Evolutionary conservation across 2,797 vertebrate species (phyloP).

Genomic region (Hippopotamyrus pictus): DNA sequence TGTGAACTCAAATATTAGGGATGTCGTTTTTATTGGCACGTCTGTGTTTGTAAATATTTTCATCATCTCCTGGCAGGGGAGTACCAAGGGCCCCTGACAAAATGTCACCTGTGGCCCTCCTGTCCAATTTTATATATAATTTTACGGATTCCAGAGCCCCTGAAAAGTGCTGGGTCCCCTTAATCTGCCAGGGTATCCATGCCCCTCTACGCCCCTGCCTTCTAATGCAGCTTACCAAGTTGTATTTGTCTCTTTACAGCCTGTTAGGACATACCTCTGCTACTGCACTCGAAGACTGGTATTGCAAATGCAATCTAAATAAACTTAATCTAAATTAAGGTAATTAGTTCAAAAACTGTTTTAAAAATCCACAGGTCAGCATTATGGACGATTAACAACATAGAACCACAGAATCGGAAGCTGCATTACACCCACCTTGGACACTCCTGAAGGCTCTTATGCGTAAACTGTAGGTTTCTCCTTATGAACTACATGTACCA

Average conservation of each 20-base stretch:
- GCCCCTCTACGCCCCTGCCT: neutral
- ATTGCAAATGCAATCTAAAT: neutral
- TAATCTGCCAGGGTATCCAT: neutral
- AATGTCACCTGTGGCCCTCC: neutral
- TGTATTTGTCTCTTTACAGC: neutral
- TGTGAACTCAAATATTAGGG: neutral
- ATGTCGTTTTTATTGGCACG: neutral
- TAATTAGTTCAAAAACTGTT: neutral
- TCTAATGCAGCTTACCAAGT: neutral
- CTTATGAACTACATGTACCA: neutral
- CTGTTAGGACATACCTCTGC: neutral
- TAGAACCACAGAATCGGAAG: neutral
- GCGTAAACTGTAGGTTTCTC: neutral
- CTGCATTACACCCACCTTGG: neutral
- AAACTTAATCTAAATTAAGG: neutral
- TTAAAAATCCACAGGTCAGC: neutral
- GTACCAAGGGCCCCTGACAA: neutral
- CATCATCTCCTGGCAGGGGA: neutral
- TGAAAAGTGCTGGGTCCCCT: neutral
- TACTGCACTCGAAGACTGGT: neutral
- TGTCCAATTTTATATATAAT: neutral
- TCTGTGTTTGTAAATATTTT: neutral
- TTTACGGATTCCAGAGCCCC: neutral
- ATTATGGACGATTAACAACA: neutral
- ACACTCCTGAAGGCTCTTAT: neutral